Conservation (phyloP, 2,797 vertebrate species). For the Spatula clypeata region DNA sequence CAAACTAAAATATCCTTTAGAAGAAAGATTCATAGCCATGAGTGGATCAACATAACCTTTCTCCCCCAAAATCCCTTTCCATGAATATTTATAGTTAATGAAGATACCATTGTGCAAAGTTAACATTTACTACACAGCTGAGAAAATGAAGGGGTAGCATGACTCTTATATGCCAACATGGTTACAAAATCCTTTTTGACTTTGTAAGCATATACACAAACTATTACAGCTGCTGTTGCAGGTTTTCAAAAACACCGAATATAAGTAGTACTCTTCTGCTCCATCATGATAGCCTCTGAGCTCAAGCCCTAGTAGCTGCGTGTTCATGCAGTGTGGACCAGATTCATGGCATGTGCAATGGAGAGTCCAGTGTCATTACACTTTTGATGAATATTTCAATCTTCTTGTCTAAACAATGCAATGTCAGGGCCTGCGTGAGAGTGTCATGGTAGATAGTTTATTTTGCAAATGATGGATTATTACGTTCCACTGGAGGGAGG, state of each 20-base stretch:
- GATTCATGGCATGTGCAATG: accelerated
- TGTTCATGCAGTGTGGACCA: not conserved
- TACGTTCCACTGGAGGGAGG: not conserved
- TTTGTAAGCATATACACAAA: not conserved
- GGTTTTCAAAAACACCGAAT: not conserved
- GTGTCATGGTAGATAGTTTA: not conserved
- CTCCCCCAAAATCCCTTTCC: not conserved
- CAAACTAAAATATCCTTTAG: not conserved
- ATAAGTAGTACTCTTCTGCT: not conserved
- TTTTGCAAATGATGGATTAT: accelerated
- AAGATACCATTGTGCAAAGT: not conserved
- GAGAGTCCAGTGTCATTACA: not conserved
- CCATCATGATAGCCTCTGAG: not conserved
- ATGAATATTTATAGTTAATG: not conserved
- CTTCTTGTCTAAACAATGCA: not conserved
- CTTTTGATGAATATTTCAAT: accelerated
- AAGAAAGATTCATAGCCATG: not conserved
- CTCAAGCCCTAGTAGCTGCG: accelerated
- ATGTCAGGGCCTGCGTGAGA: not conserved
- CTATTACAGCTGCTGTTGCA: not conserved
- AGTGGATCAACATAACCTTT: not conserved
- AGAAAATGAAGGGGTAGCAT: not conserved
- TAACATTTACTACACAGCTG: not conserved
- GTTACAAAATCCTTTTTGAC: not conserved
- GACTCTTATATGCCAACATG: not conserved